Base-by-base conservation (phyloP, 2,797 vertebrate species). In the Cuniculus paca region DNA sequence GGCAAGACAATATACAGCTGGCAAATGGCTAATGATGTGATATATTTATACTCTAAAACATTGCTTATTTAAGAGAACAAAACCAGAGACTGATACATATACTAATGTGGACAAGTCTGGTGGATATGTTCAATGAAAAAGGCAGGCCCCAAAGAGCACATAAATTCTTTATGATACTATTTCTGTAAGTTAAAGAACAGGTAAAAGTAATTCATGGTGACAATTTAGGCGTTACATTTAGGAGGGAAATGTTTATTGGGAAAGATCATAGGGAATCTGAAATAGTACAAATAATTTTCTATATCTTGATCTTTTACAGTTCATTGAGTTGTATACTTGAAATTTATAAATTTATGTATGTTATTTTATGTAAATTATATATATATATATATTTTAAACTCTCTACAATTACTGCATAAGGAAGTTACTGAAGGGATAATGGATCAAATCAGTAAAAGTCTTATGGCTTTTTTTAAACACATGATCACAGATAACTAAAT, bases 341-440 rank as follows among this genome's bases (percentile, higher is more conserved):
- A 68, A 63, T 61, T 52, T 88, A 61, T 52, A 65, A 79, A 54
- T 61, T 52, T 88, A 52, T 52, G 39, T 5, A 83, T 50, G 68
- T 39, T 84, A 91, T 75, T 77, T n/a, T 84, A 52, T 80, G 72
- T 54, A 79, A 74, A 80, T 90, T 93, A 63, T n/a, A 60, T 52
- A 39, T 45, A n/a, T n/a, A n/a, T n/a, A n/a, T n/a, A n/a, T 50
- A 24, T 9, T 65, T 85, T 65, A 92, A 68, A 12, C 9, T 17
- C 3, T 72, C 31, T n/a, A 85, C 4, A 39, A 65, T 74, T 58
- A 75, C 70, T 45, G 22, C 2, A 1, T 34, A 75, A 26, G 31
- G 7, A 80, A 50, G 13, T 85, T 65, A 63, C 61, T 22, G 39
- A n/a, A 86, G 60, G 45, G 5, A 36, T 70, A 48, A 82, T 13